Conservation (phyloP, 1,140 invertebrate species). For the Semibalanus balanoides region DNA sequence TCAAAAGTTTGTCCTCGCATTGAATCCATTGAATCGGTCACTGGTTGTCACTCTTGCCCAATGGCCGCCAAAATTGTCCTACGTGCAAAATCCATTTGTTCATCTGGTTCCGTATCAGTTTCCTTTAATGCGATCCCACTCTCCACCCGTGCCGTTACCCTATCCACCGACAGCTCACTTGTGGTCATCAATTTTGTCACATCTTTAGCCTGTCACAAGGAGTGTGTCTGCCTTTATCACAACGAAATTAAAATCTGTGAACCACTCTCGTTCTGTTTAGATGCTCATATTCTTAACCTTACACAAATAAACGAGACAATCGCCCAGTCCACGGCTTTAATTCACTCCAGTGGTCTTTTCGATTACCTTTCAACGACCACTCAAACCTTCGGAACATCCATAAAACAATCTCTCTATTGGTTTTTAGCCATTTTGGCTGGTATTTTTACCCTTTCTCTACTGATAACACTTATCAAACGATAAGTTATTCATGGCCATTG, state of each 20-base stretch:
- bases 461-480: no score
- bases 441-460: no score
- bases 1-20: not conserved
- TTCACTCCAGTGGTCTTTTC: not conserved
- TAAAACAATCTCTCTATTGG: not conserved
- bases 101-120: not conserved
- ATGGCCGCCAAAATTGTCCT: not conserved
- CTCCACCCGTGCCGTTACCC: not conserved
- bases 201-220: not conserved
- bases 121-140: not conserved
- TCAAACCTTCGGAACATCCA: not conserved
- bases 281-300: not conserved
- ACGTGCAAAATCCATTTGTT: not conserved
- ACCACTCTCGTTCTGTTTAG: not conserved
- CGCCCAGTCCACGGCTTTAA: not conserved
- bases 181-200: not conserved
- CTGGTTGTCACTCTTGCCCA: not conserved
- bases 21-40: not conserved
- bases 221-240: not conserved
- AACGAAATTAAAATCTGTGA: not conserved
- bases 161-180: not conserved
- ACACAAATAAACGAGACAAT: not conserved
- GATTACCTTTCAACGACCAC: not conserved
- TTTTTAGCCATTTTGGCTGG: no score
- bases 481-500: no score